Evolutionary conservation across 2,888 invertebrate genomes (phyloP), one percentile per base, ranked within the genome.

Genomic region (Acleris literana): DNA sequence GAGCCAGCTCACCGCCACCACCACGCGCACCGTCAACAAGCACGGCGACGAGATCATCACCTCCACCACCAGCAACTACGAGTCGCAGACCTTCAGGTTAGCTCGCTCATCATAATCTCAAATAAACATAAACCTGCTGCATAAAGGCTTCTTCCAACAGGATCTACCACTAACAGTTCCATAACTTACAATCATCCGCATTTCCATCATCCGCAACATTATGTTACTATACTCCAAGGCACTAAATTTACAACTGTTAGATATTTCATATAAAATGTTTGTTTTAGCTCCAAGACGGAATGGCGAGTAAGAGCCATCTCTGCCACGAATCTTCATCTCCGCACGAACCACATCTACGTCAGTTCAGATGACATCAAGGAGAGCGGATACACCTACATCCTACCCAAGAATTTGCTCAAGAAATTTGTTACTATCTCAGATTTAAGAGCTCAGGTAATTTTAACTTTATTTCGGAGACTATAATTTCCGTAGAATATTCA

Each of bases 1-100:
- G 90, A 97, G 97, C 20, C 99, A 99, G 86, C 93, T 99, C 52
- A 99, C 99, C 0, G 99, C 99, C 0, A 99, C 99, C 2, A 99
- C 99, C 0, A 99, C 99, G 0, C 93, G 98, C 69, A 99, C 99
- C 0, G 99, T 99, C 58, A 99, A 99, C 93, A 99, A 99, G 85
- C 99, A 99, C 80, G 99, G 99, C 17, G 99, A 99, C 82, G 99
- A 99, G 92, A 99, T 99, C 75, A 99, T 99, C 74, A 99, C 99
- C 0, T 97, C 98, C 0, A 99, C 99, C 0, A 99, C 99, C 0
- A 98, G 98, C 74, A 99, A 99, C 87, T 99, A 99, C 81, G 99
- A 99, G 92, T 97, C 99, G 0, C 97, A 98, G 84, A 99, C 99
- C 0, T 99, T 99, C 91, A 95, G 93, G 93, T 92, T 63, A 68